Conservation (phyloP, 2,888 invertebrate genomes). For the Horisme vitalbata region DNA sequence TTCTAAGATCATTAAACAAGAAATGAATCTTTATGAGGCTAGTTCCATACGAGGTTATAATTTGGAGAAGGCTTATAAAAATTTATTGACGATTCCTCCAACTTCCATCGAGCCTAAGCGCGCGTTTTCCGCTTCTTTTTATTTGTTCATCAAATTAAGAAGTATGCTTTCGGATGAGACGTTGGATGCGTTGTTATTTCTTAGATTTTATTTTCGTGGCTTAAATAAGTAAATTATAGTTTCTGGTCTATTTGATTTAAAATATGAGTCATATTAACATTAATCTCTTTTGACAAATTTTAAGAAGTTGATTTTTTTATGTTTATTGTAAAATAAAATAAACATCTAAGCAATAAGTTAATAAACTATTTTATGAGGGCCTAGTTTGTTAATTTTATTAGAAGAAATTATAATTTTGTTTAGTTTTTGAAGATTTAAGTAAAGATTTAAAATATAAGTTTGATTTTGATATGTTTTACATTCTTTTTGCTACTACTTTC, state of each 20-base stretch:
- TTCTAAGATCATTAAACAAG: slow-evolving; percentile 6
- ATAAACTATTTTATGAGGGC: too few species aligned
- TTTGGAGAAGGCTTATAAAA: slow-evolving; percentile 8
- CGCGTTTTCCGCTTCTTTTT: slow-evolving; percentile 15
- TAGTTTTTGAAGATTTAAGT: too few species aligned
- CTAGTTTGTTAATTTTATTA: too few species aligned
- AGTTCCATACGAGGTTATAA: slow-evolving; percentile 6
- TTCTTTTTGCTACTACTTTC: too few species aligned
- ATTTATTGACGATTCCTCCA: slow-evolving; percentile 15
- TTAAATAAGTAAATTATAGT: slow-evolving; percentile 8
- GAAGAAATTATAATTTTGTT: too few species aligned
- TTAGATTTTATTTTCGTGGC: slow-evolving; percentile 18
- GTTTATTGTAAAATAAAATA: too few species aligned
- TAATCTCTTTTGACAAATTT: too few species aligned
- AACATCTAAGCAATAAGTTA: too few species aligned
- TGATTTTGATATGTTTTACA: too few species aligned
- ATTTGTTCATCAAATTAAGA: slow-evolving; percentile 14
- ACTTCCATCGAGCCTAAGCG: slow-evolving; percentile 16
- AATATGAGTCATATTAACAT: slow-evolving; percentile 2
- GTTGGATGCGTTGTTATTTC: slow-evolving; percentile 12
- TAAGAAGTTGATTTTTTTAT: too few species aligned
- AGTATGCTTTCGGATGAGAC: slow-evolving; percentile 3
- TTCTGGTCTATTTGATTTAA: slow-evolving; percentile 11
- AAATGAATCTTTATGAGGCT: slow-evolving; percentile 10
- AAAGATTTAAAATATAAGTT: too few species aligned